Evolutionary conservation across 2,113 vertebrate genomes (phyloP).

Genomic region (Takifugu bimaculatus): DNA sequence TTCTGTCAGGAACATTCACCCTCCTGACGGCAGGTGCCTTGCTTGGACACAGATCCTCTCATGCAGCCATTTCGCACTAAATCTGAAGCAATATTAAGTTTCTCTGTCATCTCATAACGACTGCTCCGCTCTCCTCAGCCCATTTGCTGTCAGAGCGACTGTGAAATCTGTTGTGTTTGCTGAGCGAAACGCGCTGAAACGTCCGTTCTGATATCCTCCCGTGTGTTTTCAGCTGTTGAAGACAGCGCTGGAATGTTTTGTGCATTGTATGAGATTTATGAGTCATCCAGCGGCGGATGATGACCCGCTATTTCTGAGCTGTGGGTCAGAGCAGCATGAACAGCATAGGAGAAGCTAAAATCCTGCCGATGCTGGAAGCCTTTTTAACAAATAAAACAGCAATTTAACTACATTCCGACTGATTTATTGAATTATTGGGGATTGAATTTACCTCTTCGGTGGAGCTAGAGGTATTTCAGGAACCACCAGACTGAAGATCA

Average conservation of each 20-base stretch:
- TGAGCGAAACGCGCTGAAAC: slow-evolving; percentile 6
- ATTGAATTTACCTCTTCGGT: background rate
- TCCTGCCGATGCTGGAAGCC: slow-evolving; percentile 23
- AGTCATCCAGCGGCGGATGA: slow-evolving; percentile 33
- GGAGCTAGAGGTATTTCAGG: too few relatives aligned
- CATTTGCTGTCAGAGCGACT: slow-evolving; percentile 35
- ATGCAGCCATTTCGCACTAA: too few relatives aligned
- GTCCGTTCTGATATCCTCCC: slow-evolving; percentile 45
- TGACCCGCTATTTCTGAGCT: slow-evolving; percentile 40
- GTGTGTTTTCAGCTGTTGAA: slow-evolving; percentile 35
- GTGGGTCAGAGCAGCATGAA: slow-evolving; percentile 40
- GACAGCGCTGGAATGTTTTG: slow-evolving; percentile 35
- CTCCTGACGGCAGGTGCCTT: slow-evolving; percentile 18
- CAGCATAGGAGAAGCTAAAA: slow-evolving; percentile 10
- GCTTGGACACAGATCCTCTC: slow-evolving; percentile 7
- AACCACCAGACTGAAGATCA: too few relatives aligned
- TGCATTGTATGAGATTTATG: slow-evolving; percentile 55
- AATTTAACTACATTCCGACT: slow-evolving; percentile 4
- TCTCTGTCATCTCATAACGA: slow-evolving; percentile 20
- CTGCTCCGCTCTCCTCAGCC: slow-evolving; percentile 27
- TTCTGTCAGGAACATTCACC: background rate
- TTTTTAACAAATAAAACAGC: slow-evolving; percentile 29
- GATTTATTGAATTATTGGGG: background rate
- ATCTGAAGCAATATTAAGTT: slow-evolving; percentile 13
- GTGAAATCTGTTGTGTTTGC: slow-evolving; percentile 36